Base-by-base conservation (phyloP, 2,888 invertebrate genomes). In the Drosophila birchii region DNA sequence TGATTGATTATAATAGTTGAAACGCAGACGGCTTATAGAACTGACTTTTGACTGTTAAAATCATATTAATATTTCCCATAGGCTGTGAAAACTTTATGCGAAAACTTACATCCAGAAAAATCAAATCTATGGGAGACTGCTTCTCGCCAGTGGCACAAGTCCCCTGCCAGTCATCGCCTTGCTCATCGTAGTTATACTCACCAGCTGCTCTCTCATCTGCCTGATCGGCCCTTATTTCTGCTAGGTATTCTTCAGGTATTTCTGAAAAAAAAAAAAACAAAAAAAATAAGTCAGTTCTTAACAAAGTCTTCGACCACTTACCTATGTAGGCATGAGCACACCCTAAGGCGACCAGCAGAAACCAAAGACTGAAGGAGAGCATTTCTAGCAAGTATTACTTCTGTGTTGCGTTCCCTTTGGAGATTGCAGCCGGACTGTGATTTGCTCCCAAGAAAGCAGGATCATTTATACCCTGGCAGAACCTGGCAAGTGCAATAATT, bases 1-100 rank as follows among this genome's bases (percentile, higher is more conserved):
- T 0, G 78, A 14, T 89, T 95, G 94, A 81, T 94, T 94, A 90
- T 95, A 96, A 32, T 95, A 94, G 36, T 53, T 16, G 26, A 91
- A 91, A 1, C 58, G 62, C 16, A 91, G 61, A 0, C 79, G 79
- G 0, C 66, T 60, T 11, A 83, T 54, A 2, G 67, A 29, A 1
- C 20, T 9, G 0, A 20, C 1, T 3, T 58, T 45, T 0, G 80
- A 45, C 90, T 90, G 44, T 7, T 8, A n/a, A 55, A 6, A 39
- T 6, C 2, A 20, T 20, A 12, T 60, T 32, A 41, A 12, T 12
- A 8, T 29, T 29, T n/a, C 8, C 11, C 26, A 5, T 8, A n/a
- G 26, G 34, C 16, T 51, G 8, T 26, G 7, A n/a, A 2, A 12
- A 2, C 26, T 11, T 5, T 1, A 12, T n/a, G 4, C 49, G 2